A percentile compares a stretch with the other conserved stretches of the same genome.
Evolutionary conservation across 2,113 vertebrate genomes (phyloP).

Genomic region (Hystrix cristata): DNA sequence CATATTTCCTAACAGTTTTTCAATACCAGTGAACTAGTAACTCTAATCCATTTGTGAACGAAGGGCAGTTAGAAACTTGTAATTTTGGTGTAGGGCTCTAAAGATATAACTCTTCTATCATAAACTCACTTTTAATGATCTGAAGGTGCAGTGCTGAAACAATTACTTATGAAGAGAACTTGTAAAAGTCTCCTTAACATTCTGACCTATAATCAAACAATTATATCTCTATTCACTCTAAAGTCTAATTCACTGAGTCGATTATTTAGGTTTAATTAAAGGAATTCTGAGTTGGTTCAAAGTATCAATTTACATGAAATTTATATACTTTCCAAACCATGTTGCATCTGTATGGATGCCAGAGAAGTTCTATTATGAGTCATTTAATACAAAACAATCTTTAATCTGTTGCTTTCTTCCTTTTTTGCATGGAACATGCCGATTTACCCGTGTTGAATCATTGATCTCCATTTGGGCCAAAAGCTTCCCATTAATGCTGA

Average conservation of each 20-base stretch:
- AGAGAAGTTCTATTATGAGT: not conserved
- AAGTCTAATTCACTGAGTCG: not conserved
- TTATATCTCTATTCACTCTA: not conserved
- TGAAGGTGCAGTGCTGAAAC: not conserved
- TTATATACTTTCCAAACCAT: not conserved
- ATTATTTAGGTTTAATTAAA: not conserved
- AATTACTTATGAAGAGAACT: not conserved
- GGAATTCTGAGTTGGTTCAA: not conserved
- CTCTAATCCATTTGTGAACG: not conserved
- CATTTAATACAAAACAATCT: not conserved
- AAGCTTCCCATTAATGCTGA: slow-evolving; percentile 99
- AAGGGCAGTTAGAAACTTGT: not conserved
- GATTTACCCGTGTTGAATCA: slow-evolving; percentile 95
- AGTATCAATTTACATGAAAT: not conserved
- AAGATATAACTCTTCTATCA: not conserved
- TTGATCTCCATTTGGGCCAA: slow-evolving; percentile 99
- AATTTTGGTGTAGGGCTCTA: not conserved
- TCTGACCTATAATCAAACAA: not conserved
- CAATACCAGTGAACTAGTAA: not conserved
- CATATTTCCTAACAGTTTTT: not conserved
- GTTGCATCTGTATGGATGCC: not conserved
- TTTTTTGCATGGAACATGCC: not conserved
- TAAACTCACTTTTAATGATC: not conserved
- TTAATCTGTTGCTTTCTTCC: not conserved
- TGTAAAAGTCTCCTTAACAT: not conserved